phyloP scores from a whole-genome alignment of 2,797 vertebrate species.

The Sebastiscus albofasciatus region DNA sequence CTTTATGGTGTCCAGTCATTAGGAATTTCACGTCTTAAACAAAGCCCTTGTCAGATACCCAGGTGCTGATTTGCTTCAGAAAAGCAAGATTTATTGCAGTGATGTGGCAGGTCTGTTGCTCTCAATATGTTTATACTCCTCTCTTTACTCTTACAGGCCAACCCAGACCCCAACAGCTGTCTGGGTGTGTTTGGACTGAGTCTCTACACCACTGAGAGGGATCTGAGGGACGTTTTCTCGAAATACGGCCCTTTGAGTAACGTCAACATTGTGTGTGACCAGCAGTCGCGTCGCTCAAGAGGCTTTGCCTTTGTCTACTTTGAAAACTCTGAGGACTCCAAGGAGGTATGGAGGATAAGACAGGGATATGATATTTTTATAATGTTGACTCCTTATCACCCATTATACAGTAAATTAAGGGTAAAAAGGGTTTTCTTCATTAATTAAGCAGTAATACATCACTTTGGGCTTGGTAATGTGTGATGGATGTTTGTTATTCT shows the following conservation, averaged over 20 bases:
- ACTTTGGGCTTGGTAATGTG: not conserved
- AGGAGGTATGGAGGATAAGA: constrained; percentile 83
- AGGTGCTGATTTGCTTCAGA: not conserved
- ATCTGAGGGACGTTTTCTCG: constrained; percentile 96
- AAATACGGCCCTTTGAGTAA: constrained; percentile 93
- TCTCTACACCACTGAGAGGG: constrained; percentile 95
- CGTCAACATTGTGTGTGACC: constrained; percentile 95
- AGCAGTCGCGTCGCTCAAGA: constrained; percentile 95
- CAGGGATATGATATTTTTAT: not conserved
- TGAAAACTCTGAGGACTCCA: constrained; percentile 93
- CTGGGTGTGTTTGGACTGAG: constrained; percentile 97
- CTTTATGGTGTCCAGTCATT: not conserved
- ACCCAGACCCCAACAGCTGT: constrained; percentile 95
- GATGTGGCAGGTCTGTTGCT: not conserved
- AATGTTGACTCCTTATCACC: not conserved
- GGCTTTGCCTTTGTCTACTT: constrained; percentile 98
- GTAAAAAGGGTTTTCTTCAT: not conserved
- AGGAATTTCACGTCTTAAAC: not conserved
- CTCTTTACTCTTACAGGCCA: constrained; percentile 81
- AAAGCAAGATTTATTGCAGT: not conserved
- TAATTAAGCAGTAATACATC: not conserved
- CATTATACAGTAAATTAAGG: not conserved
- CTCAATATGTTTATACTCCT: not conserved
- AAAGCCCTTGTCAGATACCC: not conserved
- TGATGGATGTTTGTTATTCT: not conserved